Evolutionary conservation across 2,113 vertebrate species (phyloP).

Genomic region (Barnardius zonarius): DNA sequence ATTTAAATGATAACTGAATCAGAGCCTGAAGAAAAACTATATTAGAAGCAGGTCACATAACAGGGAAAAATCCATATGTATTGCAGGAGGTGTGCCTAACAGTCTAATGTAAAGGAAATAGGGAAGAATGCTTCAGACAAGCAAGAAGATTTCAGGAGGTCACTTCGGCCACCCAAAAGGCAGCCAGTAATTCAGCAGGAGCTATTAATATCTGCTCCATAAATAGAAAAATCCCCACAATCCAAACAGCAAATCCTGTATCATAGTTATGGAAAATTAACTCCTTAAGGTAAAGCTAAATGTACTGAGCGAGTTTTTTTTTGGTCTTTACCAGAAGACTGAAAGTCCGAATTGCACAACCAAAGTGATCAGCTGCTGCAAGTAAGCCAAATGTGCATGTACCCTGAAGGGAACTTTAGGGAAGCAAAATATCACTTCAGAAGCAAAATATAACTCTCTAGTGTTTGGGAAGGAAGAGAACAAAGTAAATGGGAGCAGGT

Average conservation of each 20-base stretch:
- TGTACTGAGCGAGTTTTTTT: not conserved
- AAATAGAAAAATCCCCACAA: not conserved
- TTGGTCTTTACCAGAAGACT: not conserved
- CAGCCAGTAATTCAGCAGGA: not conserved
- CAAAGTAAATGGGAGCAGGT: not conserved
- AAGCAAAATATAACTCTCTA: fast-evolving
- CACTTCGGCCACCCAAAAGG: not conserved
- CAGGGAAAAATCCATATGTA: not conserved
- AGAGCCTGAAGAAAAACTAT: not conserved
- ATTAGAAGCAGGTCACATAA: not conserved
- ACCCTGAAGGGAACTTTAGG: not conserved
- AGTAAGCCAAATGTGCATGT: fast-evolving
- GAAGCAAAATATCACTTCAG: not conserved
- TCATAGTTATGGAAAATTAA: not conserved
- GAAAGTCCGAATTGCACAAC: not conserved
- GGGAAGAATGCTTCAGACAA: not conserved
- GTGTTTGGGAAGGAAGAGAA: not conserved
- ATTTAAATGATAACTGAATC: not conserved
- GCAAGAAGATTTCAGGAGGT: not conserved
- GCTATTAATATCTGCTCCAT: not conserved
- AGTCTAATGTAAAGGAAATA: not conserved
- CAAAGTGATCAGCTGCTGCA: not conserved
- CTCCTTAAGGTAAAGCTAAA: not conserved
- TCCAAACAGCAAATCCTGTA: not conserved
- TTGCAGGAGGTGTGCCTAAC: not conserved